Percentiles rank a stretch among this genome's conserved stretches.
phyloP scores from a whole-genome alignment of 2,113 vertebrate species.

The Mastomys coucha region DNA sequence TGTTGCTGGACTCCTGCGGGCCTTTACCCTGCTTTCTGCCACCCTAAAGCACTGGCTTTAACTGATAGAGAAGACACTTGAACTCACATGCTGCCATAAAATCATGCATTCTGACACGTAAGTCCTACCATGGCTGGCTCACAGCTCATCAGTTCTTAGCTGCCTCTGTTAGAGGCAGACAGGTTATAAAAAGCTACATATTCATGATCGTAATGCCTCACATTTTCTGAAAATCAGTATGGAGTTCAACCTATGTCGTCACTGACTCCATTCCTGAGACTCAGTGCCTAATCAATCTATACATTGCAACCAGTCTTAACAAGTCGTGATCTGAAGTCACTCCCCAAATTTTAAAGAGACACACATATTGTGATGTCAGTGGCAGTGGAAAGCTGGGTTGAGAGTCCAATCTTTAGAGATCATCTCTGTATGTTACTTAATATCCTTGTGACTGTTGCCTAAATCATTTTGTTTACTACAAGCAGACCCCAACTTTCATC shows the following conservation, averaged over 20 bases:
- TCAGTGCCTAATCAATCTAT: neutral
- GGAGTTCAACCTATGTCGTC: neutral
- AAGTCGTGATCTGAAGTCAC: neutral
- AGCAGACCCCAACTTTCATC: neutral
- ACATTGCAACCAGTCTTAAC: neutral
- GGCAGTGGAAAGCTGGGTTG: neutral
- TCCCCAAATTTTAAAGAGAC: neutral
- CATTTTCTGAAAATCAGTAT: neutral
- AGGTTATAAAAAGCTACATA: neutral
- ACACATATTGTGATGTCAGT: neutral
- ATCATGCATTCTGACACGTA: neutral
- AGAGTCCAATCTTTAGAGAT: neutral
- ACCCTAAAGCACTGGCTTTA: neutral
- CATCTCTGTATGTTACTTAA: neutral
- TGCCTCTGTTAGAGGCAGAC: neutral
- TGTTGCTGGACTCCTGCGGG: neutral
- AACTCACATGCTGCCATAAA: fast-evolving
- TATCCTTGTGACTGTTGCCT: neutral
- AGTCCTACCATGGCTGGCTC: neutral
- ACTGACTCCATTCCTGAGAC: neutral
- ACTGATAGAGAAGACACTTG: neutral
- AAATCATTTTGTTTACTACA: neutral
- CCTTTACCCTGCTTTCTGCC: neutral
- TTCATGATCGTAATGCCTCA: neutral
- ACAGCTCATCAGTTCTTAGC: neutral